These are phyloP conservation scores for Chelonus formosanus DNA, from an alignment of 2,888 invertebrate species.

Conservation along the genomic window DNA sequence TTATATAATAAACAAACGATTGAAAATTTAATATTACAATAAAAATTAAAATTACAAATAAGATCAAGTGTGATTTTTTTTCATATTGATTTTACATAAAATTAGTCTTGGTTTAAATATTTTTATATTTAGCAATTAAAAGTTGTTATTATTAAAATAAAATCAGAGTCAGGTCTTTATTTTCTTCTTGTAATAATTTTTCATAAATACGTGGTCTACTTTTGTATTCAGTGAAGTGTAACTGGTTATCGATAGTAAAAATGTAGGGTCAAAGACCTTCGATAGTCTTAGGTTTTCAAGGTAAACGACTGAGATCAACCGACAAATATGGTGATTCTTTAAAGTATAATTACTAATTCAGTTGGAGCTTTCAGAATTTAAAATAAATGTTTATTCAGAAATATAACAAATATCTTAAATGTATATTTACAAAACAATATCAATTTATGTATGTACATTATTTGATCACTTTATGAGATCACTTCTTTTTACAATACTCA, in stretches of 20 bases:
- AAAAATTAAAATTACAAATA: no score
- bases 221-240: slow-evolving; percentile 28
- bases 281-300: slow-evolving; percentile 52
- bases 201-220: neutral
- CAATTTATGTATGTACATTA: neutral
- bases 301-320: slow-evolving; percentile 48
- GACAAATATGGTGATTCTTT: slow-evolving; percentile 26
- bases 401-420: no score
- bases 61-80: no score
- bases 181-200: neutral
- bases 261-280: slow-evolving; percentile 58
- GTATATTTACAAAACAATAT: neutral
- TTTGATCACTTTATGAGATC: neutral
- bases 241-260: slow-evolving; percentile 42
- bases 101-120: no score
- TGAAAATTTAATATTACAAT: no score
- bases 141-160: no score
- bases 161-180: no score
- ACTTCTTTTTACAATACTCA: slow-evolving; percentile 3
- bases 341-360: slow-evolving; percentile 13
- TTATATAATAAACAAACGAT: no score
- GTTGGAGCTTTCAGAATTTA: neutral
- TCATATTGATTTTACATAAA: no score
- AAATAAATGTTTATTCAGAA: neutral
- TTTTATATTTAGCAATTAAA: no score